Base-by-base conservation (phyloP, 2,888 invertebrate genomes). In the Elgonia sp. region DNA sequence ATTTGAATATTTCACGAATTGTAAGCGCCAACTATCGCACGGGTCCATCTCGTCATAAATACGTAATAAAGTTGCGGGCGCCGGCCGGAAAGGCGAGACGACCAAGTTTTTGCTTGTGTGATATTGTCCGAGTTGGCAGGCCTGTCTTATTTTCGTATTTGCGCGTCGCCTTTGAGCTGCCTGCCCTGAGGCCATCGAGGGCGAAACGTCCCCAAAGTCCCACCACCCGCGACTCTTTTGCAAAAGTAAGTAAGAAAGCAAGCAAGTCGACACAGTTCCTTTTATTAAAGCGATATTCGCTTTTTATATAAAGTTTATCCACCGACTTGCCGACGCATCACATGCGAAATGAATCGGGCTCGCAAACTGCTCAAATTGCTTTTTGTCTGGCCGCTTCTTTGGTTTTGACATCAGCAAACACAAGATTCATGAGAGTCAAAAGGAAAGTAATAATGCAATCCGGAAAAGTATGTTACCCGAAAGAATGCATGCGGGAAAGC, bases 231-330 rank as follows among this genome's bases (percentile, higher is more conserved):
- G 60, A 67, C 42, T 63, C 29, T 53, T 70, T 82, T 80, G 50
- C 83, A 72, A 62, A 80, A 82, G 83, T 67, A 80, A 87, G 79
- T 67, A 80, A 87, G 79, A 65, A 75, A 75, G 70, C 46, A 37
- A 40, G 63, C 75, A 37, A 76, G 50, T 65, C 76, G 83, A 81
- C 84, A 46, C 76, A 80, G 81, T 84, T 80, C 81, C 65, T 81
- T 76, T 81, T 81, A 87, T 81, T 84, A 84, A 84, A 87, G 69
- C 20, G 83, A 79, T 87, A 79, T 60, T 75, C 83, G 60, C 75
- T 80, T 87, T 87, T 87, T 80, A 73, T 65, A 37, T 8, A 75
- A 76, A 63, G 55, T 77, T 77, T 77, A 81, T 82, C 77, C 57
- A 70, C 55, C 60, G 83, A 80, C 65, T 82, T 46, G 79, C 83